phyloP scores from a whole-genome alignment of 2,797 vertebrate genomes.

The Micropoecilia bifurca region DNA sequence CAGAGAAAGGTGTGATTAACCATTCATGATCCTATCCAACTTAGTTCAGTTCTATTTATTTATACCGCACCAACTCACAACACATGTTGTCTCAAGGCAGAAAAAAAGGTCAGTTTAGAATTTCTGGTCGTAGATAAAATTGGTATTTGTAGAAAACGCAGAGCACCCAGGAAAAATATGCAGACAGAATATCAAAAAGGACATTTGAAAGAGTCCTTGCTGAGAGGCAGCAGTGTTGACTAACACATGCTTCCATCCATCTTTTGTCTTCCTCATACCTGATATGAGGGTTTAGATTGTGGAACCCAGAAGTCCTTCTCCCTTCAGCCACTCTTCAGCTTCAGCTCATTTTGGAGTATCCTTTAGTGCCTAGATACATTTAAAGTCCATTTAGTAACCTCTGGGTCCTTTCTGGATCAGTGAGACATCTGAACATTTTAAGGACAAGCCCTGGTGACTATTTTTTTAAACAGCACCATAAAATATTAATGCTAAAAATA shows the following conservation, averaged over 20 bases:
- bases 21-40: background rate
- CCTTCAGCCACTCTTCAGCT: background rate
- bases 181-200: constrained; percentile 1
- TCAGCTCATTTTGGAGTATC: background rate
- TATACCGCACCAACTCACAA: background rate
- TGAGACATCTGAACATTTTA: background rate
- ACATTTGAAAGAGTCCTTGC: background rate
- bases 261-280: background rate
- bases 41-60: background rate
- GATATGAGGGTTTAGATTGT: background rate
- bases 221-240: background rate
- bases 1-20: background rate
- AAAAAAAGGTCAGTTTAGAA: background rate
- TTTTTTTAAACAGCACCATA: background rate
- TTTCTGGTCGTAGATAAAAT: background rate
- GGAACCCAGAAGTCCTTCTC: background rate
- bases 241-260: background rate
- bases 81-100: background rate
- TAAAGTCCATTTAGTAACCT: background rate
- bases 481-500: background rate
- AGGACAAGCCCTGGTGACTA: background rate
- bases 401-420: background rate
- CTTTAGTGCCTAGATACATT: background rate
- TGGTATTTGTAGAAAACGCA: background rate
- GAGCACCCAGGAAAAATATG: background rate